phyloP scores from a whole-genome alignment of 2,113 vertebrate genomes.

The Nesoenas mayeri region DNA sequence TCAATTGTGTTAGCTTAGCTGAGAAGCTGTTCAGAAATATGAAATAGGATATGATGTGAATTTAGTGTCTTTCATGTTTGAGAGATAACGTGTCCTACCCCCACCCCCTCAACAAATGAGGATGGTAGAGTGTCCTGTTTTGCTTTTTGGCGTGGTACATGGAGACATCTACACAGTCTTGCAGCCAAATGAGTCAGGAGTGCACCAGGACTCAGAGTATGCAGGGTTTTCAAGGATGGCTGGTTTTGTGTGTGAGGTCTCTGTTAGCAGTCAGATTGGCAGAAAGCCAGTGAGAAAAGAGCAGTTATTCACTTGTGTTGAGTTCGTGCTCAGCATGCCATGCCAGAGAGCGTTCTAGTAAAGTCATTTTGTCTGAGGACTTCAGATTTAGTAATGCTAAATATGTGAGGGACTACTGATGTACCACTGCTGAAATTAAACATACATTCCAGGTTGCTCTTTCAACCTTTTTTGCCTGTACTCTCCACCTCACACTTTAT shows the following conservation, averaged over 20 bases:
- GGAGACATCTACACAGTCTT: not conserved
- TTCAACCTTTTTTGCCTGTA: not conserved
- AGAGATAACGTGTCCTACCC: not conserved
- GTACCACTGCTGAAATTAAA: constrained; percentile 35
- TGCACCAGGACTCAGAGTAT: not conserved
- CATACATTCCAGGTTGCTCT: not conserved
- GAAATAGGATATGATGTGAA: not conserved
- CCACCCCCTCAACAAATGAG: not conserved
- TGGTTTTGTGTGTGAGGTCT: not conserved
- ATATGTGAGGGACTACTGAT: constrained; percentile 15
- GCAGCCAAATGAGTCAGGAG: not conserved
- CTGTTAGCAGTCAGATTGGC: not conserved
- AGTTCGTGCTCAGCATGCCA: constrained; percentile 42
- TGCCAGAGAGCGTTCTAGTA: constrained; percentile 58
- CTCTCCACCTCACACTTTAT: not conserved
- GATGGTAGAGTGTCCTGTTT: not conserved
- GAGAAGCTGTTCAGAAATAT: not conserved
- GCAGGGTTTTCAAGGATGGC: constrained; percentile 34
- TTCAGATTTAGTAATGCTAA: constrained; percentile 40
- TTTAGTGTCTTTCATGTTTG: not conserved
- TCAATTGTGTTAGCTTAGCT: not conserved
- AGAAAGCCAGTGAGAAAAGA: constrained; percentile 31
- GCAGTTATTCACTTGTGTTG: constrained; percentile 4
- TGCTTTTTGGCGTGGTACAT: not conserved
- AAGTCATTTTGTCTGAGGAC: constrained; percentile 52